Conservation (phyloP, 2,797 vertebrate genomes). For the Poeciliopsis turneri region DNA sequence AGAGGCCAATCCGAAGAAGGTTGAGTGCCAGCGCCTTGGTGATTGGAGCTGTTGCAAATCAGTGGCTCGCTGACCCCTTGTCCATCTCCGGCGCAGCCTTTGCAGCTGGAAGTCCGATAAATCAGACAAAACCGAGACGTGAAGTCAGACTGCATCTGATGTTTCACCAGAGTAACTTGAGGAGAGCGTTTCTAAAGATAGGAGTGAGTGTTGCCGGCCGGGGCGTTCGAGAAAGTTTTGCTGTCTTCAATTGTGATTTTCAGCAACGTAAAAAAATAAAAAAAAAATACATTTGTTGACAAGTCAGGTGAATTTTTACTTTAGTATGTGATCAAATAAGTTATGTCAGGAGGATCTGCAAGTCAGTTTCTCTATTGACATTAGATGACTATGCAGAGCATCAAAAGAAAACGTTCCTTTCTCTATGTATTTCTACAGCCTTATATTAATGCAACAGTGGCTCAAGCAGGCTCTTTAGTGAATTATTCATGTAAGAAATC, state of each 20-base stretch:
- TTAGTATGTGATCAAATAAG: neutral
- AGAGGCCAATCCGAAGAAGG: conserved; percentile 65
- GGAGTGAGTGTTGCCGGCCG: neutral
- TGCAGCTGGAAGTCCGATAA: conserved; percentile 44
- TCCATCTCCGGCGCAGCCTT: conserved; percentile 45
- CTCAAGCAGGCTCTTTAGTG: conserved; percentile 19
- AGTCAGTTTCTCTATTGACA: neutral
- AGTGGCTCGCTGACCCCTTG: conserved; percentile 46
- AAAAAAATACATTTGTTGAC: neutral
- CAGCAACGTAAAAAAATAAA: neutral
- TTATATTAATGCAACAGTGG: conserved; percentile 6
- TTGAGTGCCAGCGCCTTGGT: conserved; percentile 29
- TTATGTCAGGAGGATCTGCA: neutral
- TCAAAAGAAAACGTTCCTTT: conserved; percentile 1
- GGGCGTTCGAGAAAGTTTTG: conserved; percentile 7
- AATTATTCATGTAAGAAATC: conserved; percentile 29
- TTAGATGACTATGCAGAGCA: neutral
- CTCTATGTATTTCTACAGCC: conserved; percentile 1
- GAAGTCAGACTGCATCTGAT: conserved; percentile 23
- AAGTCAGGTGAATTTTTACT: neutral
- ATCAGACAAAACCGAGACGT: conserved; percentile 25
- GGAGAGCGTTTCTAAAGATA: conserved; percentile 13
- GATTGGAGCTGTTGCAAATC: conserved; percentile 49
- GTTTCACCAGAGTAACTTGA: conserved; percentile 41
- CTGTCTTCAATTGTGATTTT: neutral